Base-by-base conservation (phyloP, 2,113 vertebrate species). In the Crotophaga sulcirostris region DNA sequence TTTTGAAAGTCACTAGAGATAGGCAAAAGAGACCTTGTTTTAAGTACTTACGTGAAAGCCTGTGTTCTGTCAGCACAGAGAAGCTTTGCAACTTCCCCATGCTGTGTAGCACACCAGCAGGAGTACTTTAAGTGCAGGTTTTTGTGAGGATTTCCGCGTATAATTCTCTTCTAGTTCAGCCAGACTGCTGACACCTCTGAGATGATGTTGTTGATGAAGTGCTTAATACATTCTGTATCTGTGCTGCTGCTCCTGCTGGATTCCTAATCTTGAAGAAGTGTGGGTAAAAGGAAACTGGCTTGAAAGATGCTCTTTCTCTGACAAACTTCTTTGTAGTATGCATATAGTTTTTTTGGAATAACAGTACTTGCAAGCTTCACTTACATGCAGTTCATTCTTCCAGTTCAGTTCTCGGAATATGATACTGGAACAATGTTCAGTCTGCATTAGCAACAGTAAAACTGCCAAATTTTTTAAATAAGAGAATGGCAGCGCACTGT, bases 161-260 rank as follows among this genome's bases (percentile, higher is more conserved):
- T 2, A 13, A 73, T 80, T 82, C 55, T 20, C 62, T 85, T 66
- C 78, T 80, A 72, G 40, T 91, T 91, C 78, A 77, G 75, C 36
- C 45, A 85, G 82, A 24, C 49, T 85, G 77, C 44, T 73, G 84
- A 72, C n/a, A 82, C n/a, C 15, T 85, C 77, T 55, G 78, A 90
- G 89, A 33, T 91, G 82, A 52, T 94, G 67, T 28, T 94, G 84
- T 85, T 94, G 89, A 91, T 92, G 78, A 95, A 94, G 82, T 85
- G 66, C 62, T 87, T 93, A 60, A 69, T 91, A 23, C 14, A 4
- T 80, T 90, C 63, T 45, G 13, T 76, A 47, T 40, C 36, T 0
- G 2, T 31, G 4, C 58, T 69, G 31, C 63, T 2, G 3, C 40
- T 93, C 79, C 83, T 77, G 55, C 75, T 94, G 83, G 33, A 33